These are phyloP conservation scores for Urosaurus nigricauda DNA, from an alignment of 2,797 vertebrate genomes.

Conservation along the genomic window DNA sequence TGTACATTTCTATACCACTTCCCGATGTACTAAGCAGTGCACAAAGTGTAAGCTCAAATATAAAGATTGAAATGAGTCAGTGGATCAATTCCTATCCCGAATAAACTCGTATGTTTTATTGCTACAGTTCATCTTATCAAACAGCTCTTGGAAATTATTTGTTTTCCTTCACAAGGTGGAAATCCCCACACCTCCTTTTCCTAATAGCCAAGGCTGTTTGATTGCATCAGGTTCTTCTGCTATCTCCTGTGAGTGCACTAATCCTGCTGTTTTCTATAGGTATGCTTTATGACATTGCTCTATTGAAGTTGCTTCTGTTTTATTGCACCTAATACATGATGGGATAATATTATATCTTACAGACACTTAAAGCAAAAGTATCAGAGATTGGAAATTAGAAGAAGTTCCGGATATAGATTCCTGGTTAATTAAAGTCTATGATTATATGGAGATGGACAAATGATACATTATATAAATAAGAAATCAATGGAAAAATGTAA, in stretches of 20 bases:
- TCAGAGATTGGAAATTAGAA: too few relatives aligned
- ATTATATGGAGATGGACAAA: too few relatives aligned
- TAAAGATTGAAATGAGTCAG: background rate
- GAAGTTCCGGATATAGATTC: too few relatives aligned
- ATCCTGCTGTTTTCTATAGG: constrained; percentile 2
- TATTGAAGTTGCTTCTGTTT: background rate
- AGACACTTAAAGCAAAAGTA: background rate
- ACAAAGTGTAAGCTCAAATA: too few relatives aligned
- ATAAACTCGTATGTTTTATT: background rate
- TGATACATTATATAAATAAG: too few relatives aligned
- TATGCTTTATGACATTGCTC: background rate
- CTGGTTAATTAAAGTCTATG: too few relatives aligned
- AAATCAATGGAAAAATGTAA: too few relatives aligned
- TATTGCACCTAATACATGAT: background rate
- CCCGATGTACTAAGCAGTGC: too few relatives aligned
- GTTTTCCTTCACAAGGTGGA: constrained; percentile 15
- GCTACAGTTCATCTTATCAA: background rate
- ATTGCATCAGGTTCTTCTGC: background rate
- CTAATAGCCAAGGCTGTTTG: background rate
- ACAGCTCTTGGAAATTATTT: constrained; percentile 9
- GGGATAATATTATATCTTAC: background rate
- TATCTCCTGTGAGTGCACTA: background rate
- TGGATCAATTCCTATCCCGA: background rate
- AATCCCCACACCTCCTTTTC: background rate
- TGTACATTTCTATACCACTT: too few relatives aligned